phyloP scores from a whole-genome alignment of 2,888 invertebrate species.

The Polymixis lichenea region DNA sequence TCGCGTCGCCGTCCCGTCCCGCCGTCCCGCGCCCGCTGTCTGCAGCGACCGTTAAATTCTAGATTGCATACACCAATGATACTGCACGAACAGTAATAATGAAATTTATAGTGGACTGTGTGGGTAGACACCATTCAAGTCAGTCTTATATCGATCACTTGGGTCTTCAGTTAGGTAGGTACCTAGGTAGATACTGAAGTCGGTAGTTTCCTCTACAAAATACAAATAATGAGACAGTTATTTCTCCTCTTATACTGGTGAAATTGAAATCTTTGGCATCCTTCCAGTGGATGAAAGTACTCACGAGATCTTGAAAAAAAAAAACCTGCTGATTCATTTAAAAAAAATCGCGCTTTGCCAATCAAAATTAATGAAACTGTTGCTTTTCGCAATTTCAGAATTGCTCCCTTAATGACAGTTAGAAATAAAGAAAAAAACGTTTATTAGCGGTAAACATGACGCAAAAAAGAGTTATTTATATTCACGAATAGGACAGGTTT shows the following conservation, averaged over 20 bases:
- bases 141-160: not conserved
- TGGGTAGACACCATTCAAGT: not conserved
- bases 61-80: not conserved
- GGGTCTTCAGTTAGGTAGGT: not conserved
- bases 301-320: not conserved
- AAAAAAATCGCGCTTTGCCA: conserved; percentile 13
- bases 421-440: too few relatives aligned
- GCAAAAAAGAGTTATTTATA: not conserved
- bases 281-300: conserved; percentile 23
- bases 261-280: conserved; percentile 37
- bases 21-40: too few relatives aligned
- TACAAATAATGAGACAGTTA: conserved; percentile 37
- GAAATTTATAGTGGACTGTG: too few relatives aligned
- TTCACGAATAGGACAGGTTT: not conserved
- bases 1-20: too few relatives aligned
- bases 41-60: too few relatives aligned
- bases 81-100: not conserved
- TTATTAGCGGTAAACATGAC: too few relatives aligned
- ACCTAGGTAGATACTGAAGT: not conserved
- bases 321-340: conserved; percentile 2
- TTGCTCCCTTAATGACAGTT: not conserved
- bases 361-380: conserved; percentile 8
- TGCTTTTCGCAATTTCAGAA: not conserved
- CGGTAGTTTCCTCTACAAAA: conserved; percentile 5
- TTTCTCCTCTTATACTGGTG: conserved; percentile 19